Evolutionary conservation across 2,113 vertebrate species (phyloP).

Genomic region (Lynx canadensis): DNA sequence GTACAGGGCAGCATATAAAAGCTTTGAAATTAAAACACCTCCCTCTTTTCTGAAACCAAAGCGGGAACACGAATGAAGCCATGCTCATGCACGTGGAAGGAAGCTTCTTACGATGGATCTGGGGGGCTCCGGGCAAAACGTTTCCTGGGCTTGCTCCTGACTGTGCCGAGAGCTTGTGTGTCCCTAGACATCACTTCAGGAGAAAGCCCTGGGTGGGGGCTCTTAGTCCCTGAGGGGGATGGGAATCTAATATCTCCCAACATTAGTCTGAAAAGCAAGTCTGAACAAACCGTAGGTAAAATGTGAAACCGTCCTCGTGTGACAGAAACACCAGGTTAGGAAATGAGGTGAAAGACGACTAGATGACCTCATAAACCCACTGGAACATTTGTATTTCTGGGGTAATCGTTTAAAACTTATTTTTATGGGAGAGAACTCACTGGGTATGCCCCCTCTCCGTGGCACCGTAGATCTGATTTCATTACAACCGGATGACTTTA

Average conservation of each 20-base stretch:
- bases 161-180: background rate
- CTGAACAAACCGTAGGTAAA: background rate
- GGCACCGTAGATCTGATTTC: background rate
- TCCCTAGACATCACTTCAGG: background rate
- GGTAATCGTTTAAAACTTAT: constrained; percentile 13
- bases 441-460: background rate
- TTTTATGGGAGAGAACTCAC: background rate
- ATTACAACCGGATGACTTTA: background rate
- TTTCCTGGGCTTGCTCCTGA: background rate
- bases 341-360: background rate
- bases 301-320: background rate
- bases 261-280: background rate
- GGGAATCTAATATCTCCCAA: background rate
- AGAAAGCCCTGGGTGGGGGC: background rate
- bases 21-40: background rate
- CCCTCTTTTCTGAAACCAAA: constrained; percentile 7
- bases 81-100: background rate
- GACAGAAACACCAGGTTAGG: background rate
- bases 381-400: background rate
- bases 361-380: background rate
- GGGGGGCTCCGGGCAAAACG: background rate
- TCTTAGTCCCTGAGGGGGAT: background rate
- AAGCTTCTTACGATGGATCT: background rate
- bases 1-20: background rate
- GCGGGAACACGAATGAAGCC: background rate